Percentiles rank a stretch among this genome's conserved stretches.
Evolutionary conservation across 2,797 vertebrate species (phyloP).

Genomic region (Heterohyrax brucei): DNA sequence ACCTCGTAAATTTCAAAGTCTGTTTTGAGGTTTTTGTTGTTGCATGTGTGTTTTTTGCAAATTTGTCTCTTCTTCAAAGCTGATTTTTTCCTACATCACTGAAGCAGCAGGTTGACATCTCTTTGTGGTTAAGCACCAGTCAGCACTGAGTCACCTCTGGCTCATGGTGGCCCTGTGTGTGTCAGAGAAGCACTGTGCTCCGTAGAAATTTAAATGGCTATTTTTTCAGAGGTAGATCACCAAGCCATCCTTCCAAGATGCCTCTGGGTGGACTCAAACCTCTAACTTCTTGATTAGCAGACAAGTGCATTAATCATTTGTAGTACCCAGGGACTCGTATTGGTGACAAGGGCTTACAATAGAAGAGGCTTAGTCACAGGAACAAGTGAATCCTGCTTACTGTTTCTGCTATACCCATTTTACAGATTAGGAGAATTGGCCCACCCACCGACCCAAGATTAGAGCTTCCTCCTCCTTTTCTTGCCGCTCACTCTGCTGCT

Average conservation of each 20-base stretch:
- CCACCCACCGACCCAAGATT: not conserved
- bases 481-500: not conserved
- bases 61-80: not conserved
- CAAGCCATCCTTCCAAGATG: not conserved
- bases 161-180: not conserved
- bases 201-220: not conserved
- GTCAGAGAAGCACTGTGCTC: not conserved
- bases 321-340: not conserved
- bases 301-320: not conserved
- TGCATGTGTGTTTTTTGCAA: not conserved
- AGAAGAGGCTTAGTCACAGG: not conserved
- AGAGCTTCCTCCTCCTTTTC: rapidly evolving
- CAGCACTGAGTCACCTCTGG: not conserved
- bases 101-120: not conserved
- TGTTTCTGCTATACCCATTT: not conserved
- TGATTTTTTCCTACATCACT: not conserved
- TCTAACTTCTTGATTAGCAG: not conserved
- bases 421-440: not conserved
- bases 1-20: not conserved
- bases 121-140: not conserved
- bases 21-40: not conserved
- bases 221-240: not conserved
- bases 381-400: not conserved
- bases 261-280: not conserved
- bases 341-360: not conserved